Evolutionary conservation across 2,797 vertebrate species (phyloP).

Genomic region (Catostomus latipinnis): DNA sequence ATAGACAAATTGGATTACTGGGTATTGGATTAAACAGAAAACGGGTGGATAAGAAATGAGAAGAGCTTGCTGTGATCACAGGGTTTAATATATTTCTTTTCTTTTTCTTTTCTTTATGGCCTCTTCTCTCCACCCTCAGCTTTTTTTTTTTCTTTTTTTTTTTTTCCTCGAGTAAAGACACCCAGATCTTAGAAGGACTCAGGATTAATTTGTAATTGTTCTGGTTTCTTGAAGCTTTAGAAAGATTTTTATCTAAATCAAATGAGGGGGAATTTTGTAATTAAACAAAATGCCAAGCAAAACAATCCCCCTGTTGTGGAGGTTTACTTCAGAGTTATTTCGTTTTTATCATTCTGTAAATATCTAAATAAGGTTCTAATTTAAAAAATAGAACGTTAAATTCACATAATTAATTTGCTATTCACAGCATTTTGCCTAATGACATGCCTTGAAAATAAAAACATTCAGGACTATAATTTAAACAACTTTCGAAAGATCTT

Average conservation of each 20-base stretch:
- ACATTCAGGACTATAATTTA: conserved; percentile 4
- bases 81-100: conserved; percentile 87
- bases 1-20: conserved; percentile 99
- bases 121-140: conserved; percentile 44
- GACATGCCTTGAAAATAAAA: conserved; percentile 35
- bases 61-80: conserved; percentile 91
- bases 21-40: conserved; percentile 98
- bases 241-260: conserved; percentile 64
- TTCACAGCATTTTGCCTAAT: conserved; percentile 23
- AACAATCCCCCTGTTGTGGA: conserved; percentile 47
- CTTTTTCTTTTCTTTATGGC: conserved; percentile 54
- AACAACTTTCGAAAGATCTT: conserved; percentile 8
- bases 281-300: conserved; percentile 59
- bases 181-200: conserved; percentile 84
- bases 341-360: conserved; percentile 36
- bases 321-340: conserved; percentile 50
- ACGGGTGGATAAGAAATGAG: conserved; percentile 93
- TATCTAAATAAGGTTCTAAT: conserved; percentile 47
- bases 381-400: conserved; percentile 27
- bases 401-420: conserved; percentile 48
- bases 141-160: neutral
- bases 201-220: conserved; percentile 89
- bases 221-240: conserved; percentile 70
- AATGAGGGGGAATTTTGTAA: conserved; percentile 57
- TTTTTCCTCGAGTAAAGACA: conserved; percentile 72